Evolutionary conservation across 2,113 vertebrate species (phyloP).

Genomic region (Chunga burmeisteri): DNA sequence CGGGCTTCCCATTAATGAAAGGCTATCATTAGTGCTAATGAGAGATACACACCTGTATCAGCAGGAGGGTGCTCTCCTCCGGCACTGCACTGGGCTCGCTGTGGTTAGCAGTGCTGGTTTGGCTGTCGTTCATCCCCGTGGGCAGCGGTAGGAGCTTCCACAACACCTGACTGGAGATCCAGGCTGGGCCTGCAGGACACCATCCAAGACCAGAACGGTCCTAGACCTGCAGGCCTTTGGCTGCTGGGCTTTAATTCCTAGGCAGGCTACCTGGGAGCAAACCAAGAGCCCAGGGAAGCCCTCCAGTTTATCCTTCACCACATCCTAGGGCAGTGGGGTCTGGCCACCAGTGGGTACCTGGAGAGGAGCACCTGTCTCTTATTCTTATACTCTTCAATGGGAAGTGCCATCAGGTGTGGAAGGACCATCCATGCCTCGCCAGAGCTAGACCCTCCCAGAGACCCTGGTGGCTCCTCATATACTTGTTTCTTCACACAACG

Average conservation of each 20-base stretch:
- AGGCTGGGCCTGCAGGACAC: too few relatives aligned
- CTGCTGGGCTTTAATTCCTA: not conserved
- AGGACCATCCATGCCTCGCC: not conserved
- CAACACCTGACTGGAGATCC: not conserved
- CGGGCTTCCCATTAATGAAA: not conserved
- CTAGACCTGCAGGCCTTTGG: not conserved
- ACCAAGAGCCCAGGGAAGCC: not conserved
- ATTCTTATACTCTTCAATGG: rapidly evolving
- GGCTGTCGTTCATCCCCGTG: rapidly evolving
- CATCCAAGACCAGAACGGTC: not conserved
- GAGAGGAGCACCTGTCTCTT: not conserved
- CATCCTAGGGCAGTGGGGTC: not conserved
- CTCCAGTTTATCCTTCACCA: not conserved
- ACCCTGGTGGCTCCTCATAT: too few relatives aligned
- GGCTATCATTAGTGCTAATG: not conserved
- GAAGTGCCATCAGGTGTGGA: not conserved
- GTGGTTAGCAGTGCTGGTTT: not conserved
- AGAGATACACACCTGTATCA: not conserved
- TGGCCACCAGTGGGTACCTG: not conserved
- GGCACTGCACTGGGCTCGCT: rapidly evolving
- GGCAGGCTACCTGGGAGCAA: not conserved
- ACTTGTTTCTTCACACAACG: not conserved
- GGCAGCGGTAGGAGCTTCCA: not conserved
- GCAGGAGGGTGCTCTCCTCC: not conserved
- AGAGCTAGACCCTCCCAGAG: not conserved